phyloP scores from a whole-genome alignment of 1,140 invertebrate genomes.

The Coelopa frigida region DNA sequence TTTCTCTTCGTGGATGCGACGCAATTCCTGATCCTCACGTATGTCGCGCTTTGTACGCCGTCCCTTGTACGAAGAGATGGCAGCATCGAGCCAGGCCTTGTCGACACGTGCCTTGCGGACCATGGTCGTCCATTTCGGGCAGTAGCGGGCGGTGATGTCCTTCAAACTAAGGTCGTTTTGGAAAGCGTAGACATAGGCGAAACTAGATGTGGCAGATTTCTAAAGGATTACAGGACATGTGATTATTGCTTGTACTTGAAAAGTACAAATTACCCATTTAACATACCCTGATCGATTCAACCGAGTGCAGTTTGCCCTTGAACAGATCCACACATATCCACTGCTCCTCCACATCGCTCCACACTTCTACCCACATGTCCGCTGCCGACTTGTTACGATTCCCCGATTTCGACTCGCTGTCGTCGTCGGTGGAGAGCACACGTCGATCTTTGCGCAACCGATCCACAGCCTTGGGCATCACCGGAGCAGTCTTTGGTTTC shows the following conservation, averaged over 20 bases:
- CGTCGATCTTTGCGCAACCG: constrained; percentile 45
- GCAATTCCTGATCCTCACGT: constrained; percentile 73
- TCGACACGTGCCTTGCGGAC: constrained; percentile 72
- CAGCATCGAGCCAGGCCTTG: constrained; percentile 67
- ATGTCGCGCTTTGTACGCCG: constrained; percentile 53
- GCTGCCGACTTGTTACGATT: constrained; percentile 46
- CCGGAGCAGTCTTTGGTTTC: constrained; percentile 25
- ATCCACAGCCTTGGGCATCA: constrained; percentile 21
- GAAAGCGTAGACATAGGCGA: constrained; percentile 77
- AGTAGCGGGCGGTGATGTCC: constrained; percentile 86
- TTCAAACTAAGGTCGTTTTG: constrained; percentile 71
- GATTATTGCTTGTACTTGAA: too few relatives aligned
- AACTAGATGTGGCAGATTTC: constrained; percentile 62
- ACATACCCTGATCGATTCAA: constrained; percentile 67
- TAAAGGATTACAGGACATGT: constrained; percentile 42
- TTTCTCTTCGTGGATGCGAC: constrained; percentile 62
- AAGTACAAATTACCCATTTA: too few relatives aligned
- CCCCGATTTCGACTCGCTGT: constrained; percentile 22
- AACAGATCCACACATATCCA: constrained; percentile 74
- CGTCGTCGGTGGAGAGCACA: constrained; percentile 52
- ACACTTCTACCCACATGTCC: constrained; percentile 84
- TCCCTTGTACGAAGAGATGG: constrained; percentile 60
- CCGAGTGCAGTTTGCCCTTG: constrained; percentile 63
- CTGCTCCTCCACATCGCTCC: constrained; percentile 69
- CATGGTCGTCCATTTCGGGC: constrained; percentile 70